Percentiles rank a stretch among this genome's conserved stretches.
These are phyloP conservation scores for Drosophila nr. fundita DNA, from an alignment of 2,888 invertebrate genomes.

Conservation along the genomic window DNA sequence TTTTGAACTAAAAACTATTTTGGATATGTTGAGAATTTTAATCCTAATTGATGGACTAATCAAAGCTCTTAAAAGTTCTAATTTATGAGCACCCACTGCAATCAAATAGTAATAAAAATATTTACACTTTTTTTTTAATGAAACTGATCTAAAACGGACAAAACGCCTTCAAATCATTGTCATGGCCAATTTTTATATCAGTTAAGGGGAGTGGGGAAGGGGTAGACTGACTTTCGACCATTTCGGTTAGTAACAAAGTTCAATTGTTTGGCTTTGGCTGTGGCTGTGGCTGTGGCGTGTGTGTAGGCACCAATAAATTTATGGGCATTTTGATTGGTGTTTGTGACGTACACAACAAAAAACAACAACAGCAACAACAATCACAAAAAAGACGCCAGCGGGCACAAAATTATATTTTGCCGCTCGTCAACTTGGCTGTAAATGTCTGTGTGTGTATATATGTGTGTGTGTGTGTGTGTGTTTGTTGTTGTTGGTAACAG, in stretches of 20 bases:
- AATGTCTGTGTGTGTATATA: constrained; percentile 8
- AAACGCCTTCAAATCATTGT: constrained; percentile 7
- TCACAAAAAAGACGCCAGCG: constrained; percentile 41
- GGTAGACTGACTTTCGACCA: constrained; percentile 17
- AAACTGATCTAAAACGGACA: constrained; percentile 7
- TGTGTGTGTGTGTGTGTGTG: constrained; percentile 9
- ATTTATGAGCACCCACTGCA: not conserved
- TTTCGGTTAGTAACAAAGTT: constrained; percentile 47
- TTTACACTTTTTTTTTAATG: not conserved
- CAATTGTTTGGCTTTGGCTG: constrained; percentile 49
- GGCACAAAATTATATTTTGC: constrained; percentile 60
- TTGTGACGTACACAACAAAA: constrained; percentile 42
- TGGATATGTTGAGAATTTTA: not conserved
- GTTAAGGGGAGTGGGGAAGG: not conserved
- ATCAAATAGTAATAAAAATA: constrained; percentile 2
- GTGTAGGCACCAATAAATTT: constrained; percentile 68
- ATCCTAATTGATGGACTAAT: not conserved
- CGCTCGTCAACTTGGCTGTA: constrained; percentile 57
- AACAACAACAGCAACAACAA: constrained; percentile 1
- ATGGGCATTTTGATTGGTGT: constrained; percentile 76
- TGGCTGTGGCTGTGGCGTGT: constrained; percentile 23
- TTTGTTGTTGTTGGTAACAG: constrained; percentile 11
- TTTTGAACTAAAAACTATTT: not conserved
- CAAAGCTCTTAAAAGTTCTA: not conserved
- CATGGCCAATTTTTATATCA: constrained; percentile 3